A percentile compares a stretch with the other conserved stretches of the same genome.
These are phyloP conservation scores for Colletes collaris DNA, from an alignment of 2,888 invertebrate genomes.

Conservation along the genomic window DNA sequence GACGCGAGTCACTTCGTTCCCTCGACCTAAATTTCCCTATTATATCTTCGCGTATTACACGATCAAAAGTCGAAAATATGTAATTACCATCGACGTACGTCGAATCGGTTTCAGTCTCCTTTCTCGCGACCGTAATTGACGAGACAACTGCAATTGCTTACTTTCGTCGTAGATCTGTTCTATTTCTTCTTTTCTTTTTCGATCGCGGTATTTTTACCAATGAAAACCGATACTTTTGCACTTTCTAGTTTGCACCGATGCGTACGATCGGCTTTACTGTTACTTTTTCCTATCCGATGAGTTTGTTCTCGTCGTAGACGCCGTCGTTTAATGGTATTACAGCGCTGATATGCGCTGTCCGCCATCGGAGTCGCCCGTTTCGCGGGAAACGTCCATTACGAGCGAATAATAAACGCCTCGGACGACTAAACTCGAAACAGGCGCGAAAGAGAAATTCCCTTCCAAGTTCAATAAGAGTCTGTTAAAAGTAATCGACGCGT, in stretches of 20 bases:
- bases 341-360: slow-evolving; percentile 9
- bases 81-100: slow-evolving; percentile 42
- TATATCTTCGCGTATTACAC: slow-evolving; percentile 15
- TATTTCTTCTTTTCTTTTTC: slow-evolving; percentile 64
- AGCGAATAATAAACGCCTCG: neutral
- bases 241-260: slow-evolving; percentile 68
- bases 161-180: slow-evolving; percentile 73
- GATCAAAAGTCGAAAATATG: slow-evolving; percentile 42
- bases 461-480: neutral
- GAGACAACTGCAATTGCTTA: slow-evolving; percentile 57
- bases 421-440: neutral
- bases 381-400: neutral
- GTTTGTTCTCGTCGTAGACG: slow-evolving; percentile 7
- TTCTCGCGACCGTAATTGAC: slow-evolving; percentile 50
- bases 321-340: neutral
- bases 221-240: slow-evolving; percentile 61
- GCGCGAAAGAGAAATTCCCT: neutral
- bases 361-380: neutral
- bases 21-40: slow-evolving; percentile 18
- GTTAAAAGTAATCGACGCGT: neutral
- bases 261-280: slow-evolving; percentile 47
- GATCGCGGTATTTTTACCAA: slow-evolving; percentile 42
- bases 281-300: slow-evolving; percentile 30
- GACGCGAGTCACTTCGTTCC: slow-evolving; percentile 3
- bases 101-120: slow-evolving; percentile 34